Evolutionary conservation across 1,140 invertebrate genomes (phyloP).

Genomic region (Chlorops oryzae): DNA sequence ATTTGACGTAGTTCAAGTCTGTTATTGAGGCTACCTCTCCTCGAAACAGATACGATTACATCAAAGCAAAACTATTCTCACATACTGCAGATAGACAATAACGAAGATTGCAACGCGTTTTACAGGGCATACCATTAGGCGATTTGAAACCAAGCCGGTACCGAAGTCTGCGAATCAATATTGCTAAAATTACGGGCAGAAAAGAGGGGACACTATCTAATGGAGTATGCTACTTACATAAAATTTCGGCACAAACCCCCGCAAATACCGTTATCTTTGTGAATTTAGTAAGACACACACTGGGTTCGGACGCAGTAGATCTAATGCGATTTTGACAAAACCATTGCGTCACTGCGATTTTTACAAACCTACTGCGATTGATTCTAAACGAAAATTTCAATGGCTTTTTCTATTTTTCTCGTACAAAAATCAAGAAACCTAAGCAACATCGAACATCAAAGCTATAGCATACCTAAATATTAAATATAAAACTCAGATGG

Average conservation of each 20-base stretch:
- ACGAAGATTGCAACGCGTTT: neutral
- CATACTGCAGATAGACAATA: constrained; percentile 5
- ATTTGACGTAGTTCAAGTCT: neutral
- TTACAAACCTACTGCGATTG: no score
- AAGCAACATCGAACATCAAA: no score
- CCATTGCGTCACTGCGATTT: no score
- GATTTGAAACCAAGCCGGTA: constrained; percentile 1
- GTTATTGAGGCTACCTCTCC: neutral
- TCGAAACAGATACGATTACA: neutral
- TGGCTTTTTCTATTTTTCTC: no score
- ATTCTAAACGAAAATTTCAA: no score
- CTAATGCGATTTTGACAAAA: no score
- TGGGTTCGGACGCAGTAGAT: no score
- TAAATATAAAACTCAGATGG: no score
- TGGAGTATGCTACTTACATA: constrained; percentile 5
- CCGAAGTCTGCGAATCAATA: neutral
- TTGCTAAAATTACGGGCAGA: neutral
- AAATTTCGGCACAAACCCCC: neutral
- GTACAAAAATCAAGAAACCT: no score
- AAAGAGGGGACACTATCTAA: neutral
- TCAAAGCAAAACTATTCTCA: neutral
- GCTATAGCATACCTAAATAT: no score
- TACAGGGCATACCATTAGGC: neutral
- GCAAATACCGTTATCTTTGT: constrained; percentile 5
- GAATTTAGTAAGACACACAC: neutral